These are phyloP conservation scores for Gracilinanus agilis DNA, from an alignment of 2,113 vertebrate genomes.

Conservation along the genomic window DNA sequence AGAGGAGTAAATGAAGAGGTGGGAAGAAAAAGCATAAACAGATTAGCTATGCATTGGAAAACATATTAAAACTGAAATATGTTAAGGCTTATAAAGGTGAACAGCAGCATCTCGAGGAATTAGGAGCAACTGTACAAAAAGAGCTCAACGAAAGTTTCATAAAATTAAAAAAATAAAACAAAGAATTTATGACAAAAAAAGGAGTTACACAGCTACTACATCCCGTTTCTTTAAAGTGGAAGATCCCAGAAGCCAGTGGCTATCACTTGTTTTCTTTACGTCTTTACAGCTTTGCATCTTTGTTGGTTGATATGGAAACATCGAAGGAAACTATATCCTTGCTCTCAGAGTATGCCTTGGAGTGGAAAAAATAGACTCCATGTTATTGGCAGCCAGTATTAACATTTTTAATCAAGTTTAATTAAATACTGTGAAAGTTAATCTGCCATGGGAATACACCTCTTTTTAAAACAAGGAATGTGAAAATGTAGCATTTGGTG, in stretches of 20 bases:
- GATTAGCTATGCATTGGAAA: not conserved
- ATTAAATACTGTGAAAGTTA: slow-evolving; percentile 29
- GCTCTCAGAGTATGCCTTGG: not conserved
- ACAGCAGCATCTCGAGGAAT: slow-evolving; percentile 4
- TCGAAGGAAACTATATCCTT: not conserved
- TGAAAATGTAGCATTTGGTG: not conserved
- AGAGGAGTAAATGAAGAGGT: slow-evolving; percentile 6
- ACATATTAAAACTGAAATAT: not conserved
- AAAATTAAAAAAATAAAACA: not conserved
- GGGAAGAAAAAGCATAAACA: slow-evolving; percentile 47
- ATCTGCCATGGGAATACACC: slow-evolving; percentile 18
- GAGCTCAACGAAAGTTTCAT: not conserved
- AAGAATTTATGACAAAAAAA: not conserved
- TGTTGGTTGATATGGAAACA: slow-evolving; percentile 24
- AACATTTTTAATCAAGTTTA: not conserved
- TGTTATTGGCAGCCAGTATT: slow-evolving; percentile 11
- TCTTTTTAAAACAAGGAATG: not conserved
- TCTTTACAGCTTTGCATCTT: slow-evolving; percentile 25
- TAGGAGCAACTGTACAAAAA: slow-evolving; percentile 13
- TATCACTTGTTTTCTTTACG: slow-evolving; percentile 20
- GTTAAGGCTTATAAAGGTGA: not conserved
- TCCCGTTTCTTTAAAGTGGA: slow-evolving; percentile 45
- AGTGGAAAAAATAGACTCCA: not conserved
- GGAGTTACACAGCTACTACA: not conserved
- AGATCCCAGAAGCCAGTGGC: not conserved